These are phyloP conservation scores for Perithous albicinctus DNA, from an alignment of 2,888 invertebrate genomes.

Conservation along the genomic window DNA sequence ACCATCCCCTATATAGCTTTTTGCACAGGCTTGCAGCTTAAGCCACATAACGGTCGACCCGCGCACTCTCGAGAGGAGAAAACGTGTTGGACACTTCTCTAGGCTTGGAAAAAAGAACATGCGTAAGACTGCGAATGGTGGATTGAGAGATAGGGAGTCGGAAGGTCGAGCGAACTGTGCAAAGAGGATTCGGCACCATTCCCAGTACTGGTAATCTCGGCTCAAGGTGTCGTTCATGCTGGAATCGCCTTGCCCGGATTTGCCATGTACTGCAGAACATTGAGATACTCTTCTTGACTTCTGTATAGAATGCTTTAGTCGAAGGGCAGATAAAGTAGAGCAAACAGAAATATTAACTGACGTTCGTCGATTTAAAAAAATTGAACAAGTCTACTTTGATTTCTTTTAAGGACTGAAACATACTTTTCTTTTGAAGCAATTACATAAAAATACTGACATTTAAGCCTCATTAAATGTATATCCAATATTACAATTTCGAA, in stretches of 20 bases:
- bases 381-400: too few species aligned
- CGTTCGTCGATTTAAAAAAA: background rate
- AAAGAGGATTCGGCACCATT: constrained; percentile 81
- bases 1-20: constrained; percentile 45
- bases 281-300: constrained; percentile 50
- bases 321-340: background rate
- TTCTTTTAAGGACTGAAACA: too few species aligned
- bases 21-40: constrained; percentile 52
- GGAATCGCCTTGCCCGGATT: constrained; percentile 56
- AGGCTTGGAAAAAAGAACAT: constrained; percentile 58
- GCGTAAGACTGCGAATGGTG: constrained; percentile 63
- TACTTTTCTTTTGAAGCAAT: too few species aligned
- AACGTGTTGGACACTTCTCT: constrained; percentile 25
- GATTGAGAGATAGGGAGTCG: constrained; percentile 29
- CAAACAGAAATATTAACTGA: background rate
- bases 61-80: constrained; percentile 43
- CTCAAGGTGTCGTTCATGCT: constrained; percentile 78
- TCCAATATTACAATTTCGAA: too few species aligned
- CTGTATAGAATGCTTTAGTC: background rate
- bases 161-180: constrained; percentile 67
- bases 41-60: constrained; percentile 61
- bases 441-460: too few species aligned
- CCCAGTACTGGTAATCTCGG: constrained; percentile 79
- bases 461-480: too few species aligned
- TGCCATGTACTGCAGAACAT: constrained; percentile 60